Evolutionary conservation across 2,113 vertebrate species (phyloP).

Genomic region (Anolis carolinensis): DNA sequence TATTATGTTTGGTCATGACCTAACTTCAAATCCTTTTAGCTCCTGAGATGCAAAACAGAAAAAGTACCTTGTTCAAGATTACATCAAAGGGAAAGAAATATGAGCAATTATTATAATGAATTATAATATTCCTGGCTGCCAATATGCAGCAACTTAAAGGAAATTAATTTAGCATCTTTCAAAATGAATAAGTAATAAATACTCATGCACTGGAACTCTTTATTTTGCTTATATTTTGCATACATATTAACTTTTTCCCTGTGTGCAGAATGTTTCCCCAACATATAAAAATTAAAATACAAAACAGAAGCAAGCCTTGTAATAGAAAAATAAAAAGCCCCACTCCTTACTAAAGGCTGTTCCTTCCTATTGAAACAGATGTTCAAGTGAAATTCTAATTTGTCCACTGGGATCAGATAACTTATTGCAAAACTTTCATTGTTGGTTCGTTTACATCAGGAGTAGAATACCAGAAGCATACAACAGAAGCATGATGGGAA

Average conservation of each 20-base stretch:
- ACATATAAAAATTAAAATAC: neutral
- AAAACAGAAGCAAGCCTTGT: neutral
- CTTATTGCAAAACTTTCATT: neutral
- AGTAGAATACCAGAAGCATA: neutral
- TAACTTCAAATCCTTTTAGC: neutral
- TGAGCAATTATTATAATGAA: conserved; percentile 48
- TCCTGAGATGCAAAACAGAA: neutral
- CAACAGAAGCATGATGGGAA: neutral
- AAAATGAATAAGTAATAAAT: conserved; percentile 66
- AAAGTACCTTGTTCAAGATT: conserved; percentile 25
- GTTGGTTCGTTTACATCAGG: too few relatives aligned
- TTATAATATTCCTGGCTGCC: conserved; percentile 59
- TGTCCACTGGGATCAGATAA: neutral
- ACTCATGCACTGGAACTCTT: conserved; percentile 32
- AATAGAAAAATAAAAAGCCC: neutral
- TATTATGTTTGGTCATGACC: neutral
- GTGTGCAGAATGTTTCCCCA: neutral
- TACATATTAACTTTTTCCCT: conserved; percentile 31
- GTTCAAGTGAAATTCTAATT: neutral
- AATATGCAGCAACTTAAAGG: conserved; percentile 43
- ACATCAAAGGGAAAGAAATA: conserved; percentile 36
- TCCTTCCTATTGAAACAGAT: neutral
- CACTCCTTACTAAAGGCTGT: neutral
- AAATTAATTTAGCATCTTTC: conserved; percentile 60
- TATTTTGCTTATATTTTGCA: neutral